Base-by-base conservation (phyloP, 2,888 invertebrate genomes). In the Barypeithes pellucidus region DNA sequence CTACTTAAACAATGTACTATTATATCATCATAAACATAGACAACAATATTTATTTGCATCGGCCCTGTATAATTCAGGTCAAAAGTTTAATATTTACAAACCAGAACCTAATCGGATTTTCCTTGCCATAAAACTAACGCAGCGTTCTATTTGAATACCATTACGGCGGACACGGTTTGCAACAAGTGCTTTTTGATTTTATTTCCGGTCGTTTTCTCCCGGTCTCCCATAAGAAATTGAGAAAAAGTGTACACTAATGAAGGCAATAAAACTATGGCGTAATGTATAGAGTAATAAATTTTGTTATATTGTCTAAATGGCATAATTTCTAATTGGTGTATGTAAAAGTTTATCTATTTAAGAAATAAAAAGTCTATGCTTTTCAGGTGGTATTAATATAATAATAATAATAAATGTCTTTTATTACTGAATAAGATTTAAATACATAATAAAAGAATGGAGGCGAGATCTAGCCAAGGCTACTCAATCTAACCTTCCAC, bases 141-240 rank as follows among this genome's bases (percentile, higher is more conserved):
- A 57, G 33, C 54, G 54, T 33, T 29, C 24, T 63, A 50, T 63
- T 47, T 63, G 63, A 63, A 63, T 63, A 43, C 22, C 63, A 63
- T 63, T 63, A 63, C 9, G 0, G 16, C n/a, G 47, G 63, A 29
- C 63, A 63, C 47, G 22, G 63, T 47, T 63, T 47, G 47, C 63
- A 63, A 63, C 54, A 57, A 57, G 54, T 57, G 54, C 54, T 33
- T 33, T 57, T 57, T 18, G 54, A 57, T 57, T 57, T 57, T 57
- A 57, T 57, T 57, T 16, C 54, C 54, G 54, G 11, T 33, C 54
- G 54, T 57, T 57, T 57, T 33, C 54, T 57, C 18, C n/a, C 16
- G 43, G 43, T 33, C 16, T 33, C 54, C 54, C 33, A 16, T 33
- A 57, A 57, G 14, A 57, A 57, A 57, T 57, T 33, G 33, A 57